A percentile compares a stretch with the other conserved stretches of the same genome.
These are phyloP conservation scores for Unio delphinus DNA, from an alignment of 2,888 invertebrate genomes.

Conservation along the genomic window DNA sequence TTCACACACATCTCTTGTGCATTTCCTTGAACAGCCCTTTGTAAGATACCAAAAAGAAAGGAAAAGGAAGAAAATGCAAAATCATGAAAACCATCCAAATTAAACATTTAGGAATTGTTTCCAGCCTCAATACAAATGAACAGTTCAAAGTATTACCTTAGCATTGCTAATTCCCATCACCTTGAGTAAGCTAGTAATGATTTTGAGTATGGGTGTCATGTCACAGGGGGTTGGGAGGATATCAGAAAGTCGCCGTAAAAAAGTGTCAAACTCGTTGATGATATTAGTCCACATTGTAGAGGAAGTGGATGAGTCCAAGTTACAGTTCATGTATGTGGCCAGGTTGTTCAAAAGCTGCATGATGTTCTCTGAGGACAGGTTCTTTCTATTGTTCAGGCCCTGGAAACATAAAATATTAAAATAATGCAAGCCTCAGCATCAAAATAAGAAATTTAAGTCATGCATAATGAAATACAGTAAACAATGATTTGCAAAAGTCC, in stretches of 20 bases:
- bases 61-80: no score
- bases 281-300: slow-evolving; percentile 85
- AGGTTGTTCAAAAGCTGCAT: slow-evolving; percentile 90
- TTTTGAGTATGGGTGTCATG: slow-evolving; percentile 70
- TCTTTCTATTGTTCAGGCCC: slow-evolving; percentile 85
- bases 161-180: slow-evolving; percentile 87
- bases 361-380: slow-evolving; percentile 78
- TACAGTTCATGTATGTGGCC: slow-evolving; percentile 91
- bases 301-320: slow-evolving; percentile 83
- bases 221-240: slow-evolving; percentile 67
- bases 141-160: slow-evolving; percentile 77
- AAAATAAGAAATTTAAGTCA: no score
- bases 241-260: slow-evolving; percentile 79
- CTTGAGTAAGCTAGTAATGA: slow-evolving; percentile 78
- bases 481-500: no score
- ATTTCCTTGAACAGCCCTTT: no score
- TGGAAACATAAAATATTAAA: slow-evolving; percentile 15
- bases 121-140: not conserved
- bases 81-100: no score
- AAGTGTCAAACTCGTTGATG: slow-evolving; percentile 87
- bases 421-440: no score
- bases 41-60: no score
- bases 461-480: no score
- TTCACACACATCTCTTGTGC: no score
- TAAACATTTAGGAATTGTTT: no score